A percentile compares a stretch with the other conserved stretches of the same genome.
Evolutionary conservation across 2,888 invertebrate species (phyloP).

Genomic region (Eudemis profundana): DNA sequence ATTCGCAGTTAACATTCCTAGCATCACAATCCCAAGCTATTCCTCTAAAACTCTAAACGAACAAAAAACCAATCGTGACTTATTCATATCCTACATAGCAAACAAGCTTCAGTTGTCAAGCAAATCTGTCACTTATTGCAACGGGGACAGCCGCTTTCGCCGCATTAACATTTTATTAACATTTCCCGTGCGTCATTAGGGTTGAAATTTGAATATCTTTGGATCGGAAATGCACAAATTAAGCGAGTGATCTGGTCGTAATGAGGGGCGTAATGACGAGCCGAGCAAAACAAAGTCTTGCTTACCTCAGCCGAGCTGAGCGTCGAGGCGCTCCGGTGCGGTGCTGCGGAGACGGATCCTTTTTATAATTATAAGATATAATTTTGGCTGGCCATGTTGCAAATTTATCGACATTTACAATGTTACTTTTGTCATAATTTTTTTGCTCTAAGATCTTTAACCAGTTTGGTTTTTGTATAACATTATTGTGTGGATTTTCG

Average conservation of each 20-base stretch:
- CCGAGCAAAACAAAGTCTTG: slow-evolving; percentile 79
- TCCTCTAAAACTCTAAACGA: slow-evolving; percentile 44
- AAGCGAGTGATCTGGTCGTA: slow-evolving; percentile 83
- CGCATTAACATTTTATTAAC: slow-evolving; percentile 84
- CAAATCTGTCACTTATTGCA: slow-evolving; percentile 84
- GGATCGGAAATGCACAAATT: slow-evolving; percentile 85
- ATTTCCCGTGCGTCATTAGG: slow-evolving; percentile 83
- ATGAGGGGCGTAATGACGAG: slow-evolving; percentile 83
- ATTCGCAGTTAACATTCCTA: slow-evolving; percentile 39
- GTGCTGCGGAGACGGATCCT: slow-evolving; percentile 60
- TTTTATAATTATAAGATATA: no score
- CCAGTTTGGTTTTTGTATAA: no score
- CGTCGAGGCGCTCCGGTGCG: not conserved
- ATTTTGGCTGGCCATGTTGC: no score
- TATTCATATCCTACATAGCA: slow-evolving; percentile 73
- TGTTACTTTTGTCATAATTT: no score
- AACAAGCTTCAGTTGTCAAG: slow-evolving; percentile 81
- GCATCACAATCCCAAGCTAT: slow-evolving; percentile 31
- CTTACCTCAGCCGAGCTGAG: slow-evolving; percentile 69
- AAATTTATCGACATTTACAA: no score
- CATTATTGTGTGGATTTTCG: no score
- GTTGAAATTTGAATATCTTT: slow-evolving; percentile 84
- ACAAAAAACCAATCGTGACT: slow-evolving; percentile 83
- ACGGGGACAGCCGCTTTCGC: slow-evolving; percentile 75
- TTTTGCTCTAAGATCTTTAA: no score